These are phyloP conservation scores for Brevipalpus yothersi DNA, from an alignment of 1,140 invertebrate species.

Conservation along the genomic window DNA sequence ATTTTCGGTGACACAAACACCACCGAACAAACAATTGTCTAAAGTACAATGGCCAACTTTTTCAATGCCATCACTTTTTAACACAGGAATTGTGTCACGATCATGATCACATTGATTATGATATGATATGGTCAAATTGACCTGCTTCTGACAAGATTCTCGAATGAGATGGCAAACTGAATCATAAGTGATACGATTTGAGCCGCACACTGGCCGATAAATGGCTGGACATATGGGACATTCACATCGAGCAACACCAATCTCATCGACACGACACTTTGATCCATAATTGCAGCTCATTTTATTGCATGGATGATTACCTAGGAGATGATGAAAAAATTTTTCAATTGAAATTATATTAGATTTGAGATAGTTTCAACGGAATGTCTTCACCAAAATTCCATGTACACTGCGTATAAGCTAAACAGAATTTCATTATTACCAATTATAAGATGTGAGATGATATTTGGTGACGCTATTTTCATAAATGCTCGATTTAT, in stretches of 20 bases:
- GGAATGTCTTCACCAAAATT: too few species aligned
- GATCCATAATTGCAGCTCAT: not conserved
- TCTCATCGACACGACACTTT: slow-evolving; percentile 48
- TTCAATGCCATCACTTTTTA: not conserved
- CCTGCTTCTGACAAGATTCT: slow-evolving; percentile 31
- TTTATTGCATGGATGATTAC: not conserved
- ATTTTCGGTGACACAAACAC: not conserved
- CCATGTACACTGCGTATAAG: too few species aligned
- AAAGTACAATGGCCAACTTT: not conserved
- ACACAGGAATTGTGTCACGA: not conserved
- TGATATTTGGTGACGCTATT: too few species aligned
- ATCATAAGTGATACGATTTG: slow-evolving; percentile 37
- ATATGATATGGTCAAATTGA: not conserved
- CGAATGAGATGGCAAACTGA: slow-evolving; percentile 37
- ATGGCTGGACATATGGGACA: slow-evolving; percentile 53
- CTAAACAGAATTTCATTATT: too few species aligned
- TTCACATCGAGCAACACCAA: slow-evolving; percentile 50
- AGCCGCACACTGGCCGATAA: slow-evolving; percentile 39
- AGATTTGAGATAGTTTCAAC: too few species aligned
- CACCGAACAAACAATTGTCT: not conserved
- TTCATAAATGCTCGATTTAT: too few species aligned
- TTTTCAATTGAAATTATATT: too few species aligned
- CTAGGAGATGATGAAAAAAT: not conserved
- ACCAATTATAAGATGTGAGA: too few species aligned
- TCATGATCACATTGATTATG: not conserved